Evolutionary conservation across 2,113 vertebrate species (phyloP).

Genomic region (Leptosomus discolor): DNA sequence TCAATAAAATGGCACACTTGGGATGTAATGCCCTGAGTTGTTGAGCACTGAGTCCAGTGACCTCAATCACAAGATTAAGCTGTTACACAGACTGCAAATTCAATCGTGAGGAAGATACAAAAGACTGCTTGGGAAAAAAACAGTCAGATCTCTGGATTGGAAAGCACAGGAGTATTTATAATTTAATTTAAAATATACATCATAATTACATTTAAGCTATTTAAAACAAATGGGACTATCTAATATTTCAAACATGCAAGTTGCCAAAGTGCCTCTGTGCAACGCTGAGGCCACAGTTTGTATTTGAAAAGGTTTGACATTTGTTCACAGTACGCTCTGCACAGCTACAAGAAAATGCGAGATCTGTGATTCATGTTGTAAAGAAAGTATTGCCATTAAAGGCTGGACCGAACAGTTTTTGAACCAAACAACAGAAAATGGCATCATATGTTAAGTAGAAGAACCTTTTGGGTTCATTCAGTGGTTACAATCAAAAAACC

Average conservation of each 20-base stretch:
- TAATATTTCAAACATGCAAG: background rate
- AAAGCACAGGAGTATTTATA: conserved; percentile 11
- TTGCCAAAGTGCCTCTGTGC: background rate
- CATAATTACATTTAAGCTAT: background rate
- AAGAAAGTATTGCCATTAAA: conserved; percentile 38
- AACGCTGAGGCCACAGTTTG: background rate
- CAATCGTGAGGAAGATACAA: background rate
- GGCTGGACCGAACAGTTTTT: background rate
- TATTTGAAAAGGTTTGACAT: conserved; percentile 11
- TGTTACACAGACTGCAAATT: conserved; percentile 69
- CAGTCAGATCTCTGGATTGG: background rate
- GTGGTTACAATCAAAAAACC: conserved; percentile 37
- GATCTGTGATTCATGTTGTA: background rate
- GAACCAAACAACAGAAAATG: conserved; percentile 47
- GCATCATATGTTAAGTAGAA: conserved; percentile 44
- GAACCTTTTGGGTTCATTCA: conserved; percentile 41
- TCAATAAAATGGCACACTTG: conserved; percentile 30
- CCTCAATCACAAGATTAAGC: conserved; percentile 69
- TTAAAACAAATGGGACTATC: background rate
- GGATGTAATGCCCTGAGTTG: conserved; percentile 20
- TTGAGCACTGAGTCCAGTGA: conserved; percentile 13
- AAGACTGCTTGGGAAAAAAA: background rate
- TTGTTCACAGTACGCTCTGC: conserved; percentile 1
- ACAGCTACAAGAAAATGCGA: conserved; percentile 18
- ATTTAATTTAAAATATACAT: background rate